Evolutionary conservation across 2,113 vertebrate genomes (phyloP).

Genomic region (Oreochromis niloticus): DNA sequence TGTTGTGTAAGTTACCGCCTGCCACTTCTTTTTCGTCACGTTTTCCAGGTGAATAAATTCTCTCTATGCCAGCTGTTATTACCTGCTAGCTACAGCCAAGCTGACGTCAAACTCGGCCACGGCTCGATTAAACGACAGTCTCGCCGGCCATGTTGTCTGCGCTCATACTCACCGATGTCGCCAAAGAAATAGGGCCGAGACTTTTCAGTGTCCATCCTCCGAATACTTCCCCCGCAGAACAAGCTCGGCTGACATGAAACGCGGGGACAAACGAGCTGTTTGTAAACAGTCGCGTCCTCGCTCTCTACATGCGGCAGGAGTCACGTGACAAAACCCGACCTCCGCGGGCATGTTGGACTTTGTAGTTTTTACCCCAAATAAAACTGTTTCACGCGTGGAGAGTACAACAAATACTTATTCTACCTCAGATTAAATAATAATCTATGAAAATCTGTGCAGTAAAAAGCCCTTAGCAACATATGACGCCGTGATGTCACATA

Average conservation of each 20-base stretch:
- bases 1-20: neutral
- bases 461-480: neutral
- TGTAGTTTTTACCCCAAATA: slow-evolving; percentile 22
- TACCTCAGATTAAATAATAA: neutral
- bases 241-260: fast-evolving
- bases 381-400: neutral
- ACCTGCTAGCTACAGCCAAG: neutral
- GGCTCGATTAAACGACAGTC: fast-evolving
- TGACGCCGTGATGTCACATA: neutral
- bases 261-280: neutral
- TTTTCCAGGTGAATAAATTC: neutral
- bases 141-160: no score
- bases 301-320: neutral
- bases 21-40: neutral
- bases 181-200: slow-evolving; percentile 63
- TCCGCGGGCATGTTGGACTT: slow-evolving; percentile 2
- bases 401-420: neutral
- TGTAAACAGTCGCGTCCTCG: slow-evolving; percentile 10
- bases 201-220: slow-evolving; percentile 42
- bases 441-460: neutral
- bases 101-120: neutral
- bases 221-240: neutral
- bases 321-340: neutral
- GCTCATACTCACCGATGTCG: slow-evolving; percentile 65
- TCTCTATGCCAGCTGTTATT: neutral